Conservation (phyloP, 2,113 vertebrate species). For the Semnornis frantzii region DNA sequence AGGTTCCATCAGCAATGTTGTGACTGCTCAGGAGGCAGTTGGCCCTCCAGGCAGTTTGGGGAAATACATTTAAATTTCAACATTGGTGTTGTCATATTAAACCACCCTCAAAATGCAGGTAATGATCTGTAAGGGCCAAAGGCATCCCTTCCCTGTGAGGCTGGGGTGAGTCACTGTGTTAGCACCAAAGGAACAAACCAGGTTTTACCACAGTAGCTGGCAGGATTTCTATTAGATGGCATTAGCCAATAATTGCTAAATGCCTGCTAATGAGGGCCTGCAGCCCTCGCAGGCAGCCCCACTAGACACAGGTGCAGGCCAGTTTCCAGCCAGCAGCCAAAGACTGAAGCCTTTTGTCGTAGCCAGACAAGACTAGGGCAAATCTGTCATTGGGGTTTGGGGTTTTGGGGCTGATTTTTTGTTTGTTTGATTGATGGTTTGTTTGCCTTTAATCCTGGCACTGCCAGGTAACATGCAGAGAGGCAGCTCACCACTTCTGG, state of each 20-base stretch:
- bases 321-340: not conserved
- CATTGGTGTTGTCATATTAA: not conserved
- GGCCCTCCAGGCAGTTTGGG: not conserved
- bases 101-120: not conserved
- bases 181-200: not conserved
- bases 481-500: not conserved
- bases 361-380: not conserved
- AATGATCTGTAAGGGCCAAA: not conserved
- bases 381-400: not conserved
- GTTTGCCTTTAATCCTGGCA: not conserved
- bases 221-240: constrained; percentile 36
- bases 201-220: constrained; percentile 18
- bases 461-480: not conserved
- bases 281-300: constrained; percentile 35
- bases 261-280: constrained; percentile 16
- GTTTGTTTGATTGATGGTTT: not conserved
- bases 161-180: not conserved
- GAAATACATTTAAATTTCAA: not conserved
- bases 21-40: not conserved
- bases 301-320: not conserved
- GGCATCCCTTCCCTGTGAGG: constrained; percentile 7
- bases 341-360: not conserved
- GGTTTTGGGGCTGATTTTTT: too few relatives aligned
- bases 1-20: not conserved
- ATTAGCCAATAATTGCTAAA: constrained; percentile 49